Percentiles rank a stretch among this genome's conserved stretches.
Conservation (phyloP, 2,888 invertebrate species). For the Ornithoptera priamus region DNA sequence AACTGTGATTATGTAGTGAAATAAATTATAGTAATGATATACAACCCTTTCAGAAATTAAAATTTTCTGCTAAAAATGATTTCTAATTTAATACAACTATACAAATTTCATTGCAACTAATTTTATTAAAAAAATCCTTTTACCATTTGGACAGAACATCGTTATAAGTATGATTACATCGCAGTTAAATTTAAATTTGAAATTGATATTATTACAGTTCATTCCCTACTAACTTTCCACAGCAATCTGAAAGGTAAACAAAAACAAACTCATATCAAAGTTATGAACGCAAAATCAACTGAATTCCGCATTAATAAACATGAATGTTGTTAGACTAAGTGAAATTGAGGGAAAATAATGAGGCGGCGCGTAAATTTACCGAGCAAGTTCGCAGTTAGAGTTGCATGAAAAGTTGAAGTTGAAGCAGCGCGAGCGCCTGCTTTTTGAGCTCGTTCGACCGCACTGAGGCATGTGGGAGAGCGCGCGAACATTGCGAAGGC, state of each 20-base stretch:
- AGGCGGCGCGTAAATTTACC: constrained; percentile 28
- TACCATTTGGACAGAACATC: too few relatives aligned
- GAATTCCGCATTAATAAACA: constrained; percentile 26
- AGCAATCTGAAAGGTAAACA: constrained; percentile 14
- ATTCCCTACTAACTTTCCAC: constrained; percentile 1
- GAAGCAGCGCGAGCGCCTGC: constrained; percentile 28
- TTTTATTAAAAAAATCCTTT: too few relatives aligned
- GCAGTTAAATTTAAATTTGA: neutral
- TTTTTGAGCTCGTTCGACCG: constrained; percentile 30
- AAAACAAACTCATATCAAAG: constrained; percentile 23
- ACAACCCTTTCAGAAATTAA: too few relatives aligned
- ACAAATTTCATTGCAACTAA: too few relatives aligned
- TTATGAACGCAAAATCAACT: constrained; percentile 22
- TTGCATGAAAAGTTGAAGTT: constrained; percentile 30
- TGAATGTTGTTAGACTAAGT: constrained; percentile 29
- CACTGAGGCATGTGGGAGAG: constrained; percentile 20
- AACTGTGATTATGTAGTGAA: neutral
- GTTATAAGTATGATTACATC: too few relatives aligned
- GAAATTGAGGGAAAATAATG: constrained; percentile 32
- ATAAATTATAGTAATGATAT: too few relatives aligned
- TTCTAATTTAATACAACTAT: too few relatives aligned
- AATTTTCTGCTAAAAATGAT: too few relatives aligned
- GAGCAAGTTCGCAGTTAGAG: constrained; percentile 28
- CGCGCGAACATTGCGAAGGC: constrained; percentile 20
- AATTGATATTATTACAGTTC: neutral